Evolutionary conservation across 2,797 vertebrate species (phyloP).

Genomic region (Urophycis tenuis): DNA sequence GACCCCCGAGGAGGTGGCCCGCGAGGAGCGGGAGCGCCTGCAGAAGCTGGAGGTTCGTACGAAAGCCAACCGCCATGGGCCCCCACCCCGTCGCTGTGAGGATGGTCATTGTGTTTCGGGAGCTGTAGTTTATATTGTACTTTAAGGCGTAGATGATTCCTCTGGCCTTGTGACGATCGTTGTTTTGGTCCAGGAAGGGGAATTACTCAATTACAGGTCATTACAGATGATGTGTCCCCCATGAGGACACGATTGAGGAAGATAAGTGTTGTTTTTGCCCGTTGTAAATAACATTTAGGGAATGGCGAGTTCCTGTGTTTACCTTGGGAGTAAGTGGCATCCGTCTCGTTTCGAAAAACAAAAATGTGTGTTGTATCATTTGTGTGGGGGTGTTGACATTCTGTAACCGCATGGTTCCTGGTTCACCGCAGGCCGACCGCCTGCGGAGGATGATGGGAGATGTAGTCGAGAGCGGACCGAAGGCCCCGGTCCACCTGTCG

Average conservation of each 20-base stretch:
- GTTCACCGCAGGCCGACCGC: slow-evolving; percentile 75
- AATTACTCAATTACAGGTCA: background rate
- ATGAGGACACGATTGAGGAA: background rate
- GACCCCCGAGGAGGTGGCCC: slow-evolving; percentile 82
- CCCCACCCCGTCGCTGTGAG: no score
- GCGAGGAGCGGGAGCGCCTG: slow-evolving; percentile 79
- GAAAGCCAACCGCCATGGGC: no score
- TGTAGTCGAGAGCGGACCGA: slow-evolving; percentile 42
- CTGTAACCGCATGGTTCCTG: background rate
- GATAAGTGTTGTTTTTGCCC: background rate
- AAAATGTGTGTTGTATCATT: no score
- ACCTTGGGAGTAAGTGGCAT: background rate
- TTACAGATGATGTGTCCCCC: no score
- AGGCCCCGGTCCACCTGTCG: slow-evolving; percentile 71
- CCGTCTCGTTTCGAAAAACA: background rate
- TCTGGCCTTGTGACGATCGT: no score
- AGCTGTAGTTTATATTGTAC: no score
- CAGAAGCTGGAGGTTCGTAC: slow-evolving; percentile 78
- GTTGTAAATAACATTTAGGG: background rate
- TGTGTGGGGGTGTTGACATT: background rate
- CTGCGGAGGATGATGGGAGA: slow-evolving; percentile 87
- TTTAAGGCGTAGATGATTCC: no score
- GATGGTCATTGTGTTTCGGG: no score
- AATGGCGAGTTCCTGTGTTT: background rate
- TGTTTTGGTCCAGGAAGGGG: background rate